Percentiles rank a stretch among this genome's conserved stretches.
Evolutionary conservation across 2,888 invertebrate genomes (phyloP).

Genomic region (Caenorhabditis virilis): DNA sequence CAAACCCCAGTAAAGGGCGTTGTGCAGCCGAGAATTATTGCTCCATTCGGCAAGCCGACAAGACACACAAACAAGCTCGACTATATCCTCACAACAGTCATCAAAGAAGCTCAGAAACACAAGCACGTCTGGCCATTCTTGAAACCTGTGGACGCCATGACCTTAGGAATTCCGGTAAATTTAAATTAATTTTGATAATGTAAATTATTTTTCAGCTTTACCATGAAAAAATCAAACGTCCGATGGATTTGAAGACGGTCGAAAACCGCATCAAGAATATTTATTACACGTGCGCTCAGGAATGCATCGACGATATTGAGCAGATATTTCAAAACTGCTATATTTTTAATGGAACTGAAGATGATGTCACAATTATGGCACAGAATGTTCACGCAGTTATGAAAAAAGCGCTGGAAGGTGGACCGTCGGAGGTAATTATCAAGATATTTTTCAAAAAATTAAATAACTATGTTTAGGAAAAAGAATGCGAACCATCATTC

Average conservation of each 20-base stretch:
- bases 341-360: constrained; percentile 79
- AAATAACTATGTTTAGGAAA: no score
- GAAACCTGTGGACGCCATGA: constrained; percentile 93
- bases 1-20: constrained; percentile 84
- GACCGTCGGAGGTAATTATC: constrained; percentile 22
- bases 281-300: constrained; percentile 91
- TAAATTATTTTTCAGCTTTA: constrained; percentile 79
- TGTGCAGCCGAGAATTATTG: constrained; percentile 84
- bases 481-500: constrained; percentile 23
- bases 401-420: constrained; percentile 25
- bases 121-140: constrained; percentile 99
- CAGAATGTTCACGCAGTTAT: constrained; percentile 36
- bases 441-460: no score
- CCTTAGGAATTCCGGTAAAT: constrained; percentile 86
- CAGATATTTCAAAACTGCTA: constrained; percentile 98
- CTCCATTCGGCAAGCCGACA: constrained; percentile 84
- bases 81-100: constrained; percentile 88
- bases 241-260: constrained; percentile 97
- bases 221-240: constrained; percentile 93
- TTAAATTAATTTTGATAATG: neutral
- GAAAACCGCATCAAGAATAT: constrained; percentile 92
- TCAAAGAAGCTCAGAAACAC: constrained; percentile 96
- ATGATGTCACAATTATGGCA: constrained; percentile 40
- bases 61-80: constrained; percentile 89
- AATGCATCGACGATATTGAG: constrained; percentile 91